Evolutionary conservation across 1,140 invertebrate species (phyloP), one percentile per base, ranked within the genome.

Genomic region (Ridgeia piscesae): DNA sequence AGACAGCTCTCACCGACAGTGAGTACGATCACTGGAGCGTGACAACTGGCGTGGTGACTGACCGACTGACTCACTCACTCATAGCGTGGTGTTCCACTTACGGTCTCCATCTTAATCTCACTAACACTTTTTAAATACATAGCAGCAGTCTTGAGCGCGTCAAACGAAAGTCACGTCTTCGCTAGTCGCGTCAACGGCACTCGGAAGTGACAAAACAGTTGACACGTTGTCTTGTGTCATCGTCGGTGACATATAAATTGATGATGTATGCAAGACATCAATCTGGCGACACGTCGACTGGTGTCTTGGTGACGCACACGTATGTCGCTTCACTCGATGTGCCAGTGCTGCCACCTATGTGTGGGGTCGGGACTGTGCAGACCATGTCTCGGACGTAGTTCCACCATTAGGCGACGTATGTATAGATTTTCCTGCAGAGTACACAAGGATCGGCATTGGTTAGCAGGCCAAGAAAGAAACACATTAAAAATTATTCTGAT

Each of bases 391-490:
- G 2, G 58, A 77, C 58, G 17, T 21, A 77, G 58, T 77, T 77
- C 58, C 58, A 77, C 58, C 31, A 27, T 93, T 94, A 95, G 42
- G 94, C 94, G 88, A 95, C 94, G 92, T 95, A 95, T 58, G 94
- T 95, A 92, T 95, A 95, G 91, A 94, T 94, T 94, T 95, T 95
- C 93, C 94, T 95, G 94, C 8, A 94, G 94, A 35, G 91, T 27
- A 2, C 8, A 77, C 58, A 77, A 77, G 27, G 42, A 42, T 42
- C n/a, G n/a, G n/a, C n/a, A n/a, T n/a, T n/a, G n/a, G n/a, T n/a
- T n/a, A n/a, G n/a, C n/a, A n/a, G n/a, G n/a, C n/a, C n/a, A n/a
- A n/a, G n/a, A n/a, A n/a, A n/a, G n/a, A n/a, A n/a, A n/a, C n/a
- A n/a, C n/a, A n/a, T n/a, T n/a, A n/a, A n/a, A n/a, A n/a, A n/a